These are phyloP conservation scores for Eupithecia inturbata DNA, from an alignment of 2,888 invertebrate genomes.

Conservation along the genomic window DNA sequence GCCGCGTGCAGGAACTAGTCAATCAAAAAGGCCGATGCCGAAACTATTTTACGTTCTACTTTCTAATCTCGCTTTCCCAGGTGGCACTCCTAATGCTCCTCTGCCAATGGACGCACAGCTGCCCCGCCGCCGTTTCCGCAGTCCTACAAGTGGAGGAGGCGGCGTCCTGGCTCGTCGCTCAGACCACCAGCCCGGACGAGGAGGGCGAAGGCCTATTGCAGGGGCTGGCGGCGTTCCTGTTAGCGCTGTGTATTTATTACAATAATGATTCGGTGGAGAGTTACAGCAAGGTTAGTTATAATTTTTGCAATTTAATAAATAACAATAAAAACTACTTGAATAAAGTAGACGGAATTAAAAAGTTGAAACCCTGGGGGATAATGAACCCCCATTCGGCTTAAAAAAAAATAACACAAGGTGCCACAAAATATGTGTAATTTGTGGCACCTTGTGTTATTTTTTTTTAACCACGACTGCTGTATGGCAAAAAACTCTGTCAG, in stretches of 20 bases:
- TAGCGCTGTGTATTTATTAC: constrained; percentile 95
- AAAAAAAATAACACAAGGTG: too few species aligned
- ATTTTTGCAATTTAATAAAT: too few species aligned
- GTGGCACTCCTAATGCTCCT: constrained; percentile 96
- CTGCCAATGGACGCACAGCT: constrained; percentile 91
- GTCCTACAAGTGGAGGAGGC: constrained; percentile 92
- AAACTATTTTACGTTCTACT: too few species aligned
- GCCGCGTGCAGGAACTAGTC: too few species aligned
- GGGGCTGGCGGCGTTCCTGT: constrained; percentile 95
- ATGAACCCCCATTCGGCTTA: background rate
- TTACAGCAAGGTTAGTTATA: constrained; percentile 85
- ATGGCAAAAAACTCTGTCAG: background rate
- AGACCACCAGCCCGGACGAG: constrained; percentile 92
- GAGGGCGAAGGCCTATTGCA: constrained; percentile 90
- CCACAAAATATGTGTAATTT: too few species aligned
- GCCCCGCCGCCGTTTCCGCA: constrained; percentile 91
- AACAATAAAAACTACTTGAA: too few species aligned
- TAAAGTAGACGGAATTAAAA: too few species aligned
- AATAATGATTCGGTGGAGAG: constrained; percentile 92
- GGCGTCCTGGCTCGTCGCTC: constrained; percentile 92
- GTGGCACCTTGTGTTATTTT: background rate
- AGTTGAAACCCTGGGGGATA: too few species aligned
- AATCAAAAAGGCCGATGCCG: too few species aligned
- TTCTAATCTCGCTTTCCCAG: too few species aligned
- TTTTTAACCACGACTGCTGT: background rate